Percentiles rank a stretch among this genome's conserved stretches.
These are phyloP conservation scores for Agelaius phoeniceus DNA, from an alignment of 2,113 vertebrate species.

Conservation along the genomic window DNA sequence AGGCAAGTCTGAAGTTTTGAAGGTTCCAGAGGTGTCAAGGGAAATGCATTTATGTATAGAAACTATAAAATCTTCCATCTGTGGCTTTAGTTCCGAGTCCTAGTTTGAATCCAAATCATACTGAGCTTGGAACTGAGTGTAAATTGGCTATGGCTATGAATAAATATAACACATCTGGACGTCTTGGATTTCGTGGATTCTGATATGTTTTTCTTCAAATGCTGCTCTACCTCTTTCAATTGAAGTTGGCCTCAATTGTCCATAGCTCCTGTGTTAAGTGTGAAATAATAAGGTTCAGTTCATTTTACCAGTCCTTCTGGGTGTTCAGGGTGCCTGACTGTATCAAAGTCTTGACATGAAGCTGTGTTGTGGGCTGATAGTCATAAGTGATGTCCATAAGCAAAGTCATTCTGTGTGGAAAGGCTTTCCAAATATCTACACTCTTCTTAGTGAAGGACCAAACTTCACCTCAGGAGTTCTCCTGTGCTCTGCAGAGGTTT, in stretches of 20 bases:
- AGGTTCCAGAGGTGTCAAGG: neutral
- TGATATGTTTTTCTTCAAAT: neutral
- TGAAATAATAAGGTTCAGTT: neutral
- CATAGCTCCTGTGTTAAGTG: neutral
- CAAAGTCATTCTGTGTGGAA: neutral
- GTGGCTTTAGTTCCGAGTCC: neutral
- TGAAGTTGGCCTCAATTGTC: neutral
- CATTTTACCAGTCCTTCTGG: neutral
- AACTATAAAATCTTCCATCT: conserved; percentile 28
- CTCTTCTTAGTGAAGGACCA: neutral
- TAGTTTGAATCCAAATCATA: neutral
- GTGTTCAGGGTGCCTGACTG: neutral
- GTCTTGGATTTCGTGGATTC: neutral
- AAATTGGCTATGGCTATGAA: neutral
- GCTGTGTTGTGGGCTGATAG: neutral
- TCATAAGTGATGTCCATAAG: neutral
- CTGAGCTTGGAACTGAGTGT: neutral
- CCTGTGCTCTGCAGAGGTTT: neutral
- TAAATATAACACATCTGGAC: neutral
- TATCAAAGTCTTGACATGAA: neutral
- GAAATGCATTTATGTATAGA: conserved; percentile 42
- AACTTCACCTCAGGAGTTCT: neutral
- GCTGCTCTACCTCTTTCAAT: neutral
- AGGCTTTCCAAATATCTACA: neutral
- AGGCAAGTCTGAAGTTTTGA: neutral